Evolutionary conservation across 2,797 vertebrate genomes (phyloP).

Genomic region (Cygnus olor): DNA sequence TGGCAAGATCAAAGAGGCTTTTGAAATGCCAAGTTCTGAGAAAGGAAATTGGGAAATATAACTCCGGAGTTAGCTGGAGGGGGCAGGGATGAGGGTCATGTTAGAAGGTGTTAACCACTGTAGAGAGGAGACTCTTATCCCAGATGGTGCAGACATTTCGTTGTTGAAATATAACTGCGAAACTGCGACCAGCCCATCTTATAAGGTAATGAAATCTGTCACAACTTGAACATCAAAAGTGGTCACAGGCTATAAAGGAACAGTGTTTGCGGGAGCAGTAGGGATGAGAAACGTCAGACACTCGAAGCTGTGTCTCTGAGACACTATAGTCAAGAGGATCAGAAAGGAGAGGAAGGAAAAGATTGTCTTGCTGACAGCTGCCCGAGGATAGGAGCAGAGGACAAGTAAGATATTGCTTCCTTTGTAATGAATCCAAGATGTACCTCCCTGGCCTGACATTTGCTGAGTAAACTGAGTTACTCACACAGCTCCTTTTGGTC

Average conservation of each 20-base stretch:
- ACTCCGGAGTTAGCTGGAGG: slow-evolving; percentile 69
- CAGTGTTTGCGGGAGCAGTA: slow-evolving; percentile 8
- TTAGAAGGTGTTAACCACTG: slow-evolving; percentile 74
- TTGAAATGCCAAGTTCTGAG: slow-evolving; percentile 72
- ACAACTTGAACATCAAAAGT: slow-evolving; percentile 67
- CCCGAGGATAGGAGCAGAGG: slow-evolving; percentile 37
- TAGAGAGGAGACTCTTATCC: slow-evolving; percentile 55
- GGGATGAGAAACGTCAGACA: slow-evolving; percentile 25
- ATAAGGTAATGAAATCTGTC: slow-evolving; percentile 66
- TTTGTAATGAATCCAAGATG: slow-evolving; percentile 72
- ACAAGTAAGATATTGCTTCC: slow-evolving; percentile 72
- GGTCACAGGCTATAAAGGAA: slow-evolving; percentile 59
- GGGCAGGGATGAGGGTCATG: slow-evolving; percentile 64
- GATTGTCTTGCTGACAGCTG: slow-evolving; percentile 69
- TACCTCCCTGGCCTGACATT: slow-evolving; percentile 29
- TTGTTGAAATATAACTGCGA: slow-evolving; percentile 58
- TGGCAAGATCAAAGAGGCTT: slow-evolving; percentile 72
- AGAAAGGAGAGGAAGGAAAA: slow-evolving; percentile 67
- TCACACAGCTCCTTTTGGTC: slow-evolving; percentile 40
- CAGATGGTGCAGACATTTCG: slow-evolving; percentile 67
- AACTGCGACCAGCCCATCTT: slow-evolving; percentile 41
- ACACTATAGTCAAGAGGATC: slow-evolving; percentile 30
- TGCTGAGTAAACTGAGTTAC: slow-evolving; percentile 32
- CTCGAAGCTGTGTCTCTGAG: slow-evolving; percentile 45
- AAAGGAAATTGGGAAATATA: slow-evolving; percentile 75